phyloP scores from a whole-genome alignment of 2,888 invertebrate genomes.

The Hemithea aestivaria region DNA sequence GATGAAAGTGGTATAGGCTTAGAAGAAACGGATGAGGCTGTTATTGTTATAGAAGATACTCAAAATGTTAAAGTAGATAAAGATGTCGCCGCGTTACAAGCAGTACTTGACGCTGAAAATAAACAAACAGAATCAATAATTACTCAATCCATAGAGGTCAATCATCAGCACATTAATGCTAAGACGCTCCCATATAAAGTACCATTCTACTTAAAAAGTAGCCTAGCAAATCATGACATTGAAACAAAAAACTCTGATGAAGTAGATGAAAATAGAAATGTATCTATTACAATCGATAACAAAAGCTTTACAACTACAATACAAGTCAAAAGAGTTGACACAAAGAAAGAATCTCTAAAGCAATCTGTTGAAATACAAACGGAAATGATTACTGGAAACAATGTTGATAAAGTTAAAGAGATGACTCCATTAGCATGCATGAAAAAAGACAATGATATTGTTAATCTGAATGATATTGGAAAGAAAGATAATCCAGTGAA shows the following conservation, averaged over 20 bases:
- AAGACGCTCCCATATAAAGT: conserved; percentile 35
- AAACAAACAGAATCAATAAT: conserved; percentile 22
- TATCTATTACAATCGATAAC: conserved; percentile 50
- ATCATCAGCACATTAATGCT: conserved; percentile 2
- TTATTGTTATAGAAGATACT: conserved; percentile 50
- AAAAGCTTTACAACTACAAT: conserved; percentile 41
- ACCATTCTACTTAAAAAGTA: conserved; percentile 53
- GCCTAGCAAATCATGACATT: conserved; percentile 35
- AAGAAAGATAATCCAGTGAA: conserved; percentile 6
- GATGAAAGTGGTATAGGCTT: conserved; percentile 58
- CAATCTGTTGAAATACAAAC: conserved; percentile 49
- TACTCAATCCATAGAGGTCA: not conserved
- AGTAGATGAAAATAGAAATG: conserved; percentile 28
- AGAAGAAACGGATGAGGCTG: conserved; percentile 44
- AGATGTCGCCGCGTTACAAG: conserved; percentile 55
- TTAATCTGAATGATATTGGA: not conserved
- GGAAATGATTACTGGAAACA: conserved; percentile 25
- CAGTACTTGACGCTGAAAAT: conserved; percentile 48
- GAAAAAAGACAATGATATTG: conserved; percentile 22
- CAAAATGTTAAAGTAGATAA: conserved; percentile 49
- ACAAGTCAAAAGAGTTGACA: conserved; percentile 36
- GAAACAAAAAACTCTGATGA: not conserved
- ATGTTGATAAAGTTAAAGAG: not conserved
- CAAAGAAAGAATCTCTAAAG: conserved; percentile 22
- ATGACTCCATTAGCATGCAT: conserved; percentile 16